Evolutionary conservation across 2,113 vertebrate genomes (phyloP), one percentile per base, ranked within the genome.

Genomic region (Hucho hucho): DNA sequence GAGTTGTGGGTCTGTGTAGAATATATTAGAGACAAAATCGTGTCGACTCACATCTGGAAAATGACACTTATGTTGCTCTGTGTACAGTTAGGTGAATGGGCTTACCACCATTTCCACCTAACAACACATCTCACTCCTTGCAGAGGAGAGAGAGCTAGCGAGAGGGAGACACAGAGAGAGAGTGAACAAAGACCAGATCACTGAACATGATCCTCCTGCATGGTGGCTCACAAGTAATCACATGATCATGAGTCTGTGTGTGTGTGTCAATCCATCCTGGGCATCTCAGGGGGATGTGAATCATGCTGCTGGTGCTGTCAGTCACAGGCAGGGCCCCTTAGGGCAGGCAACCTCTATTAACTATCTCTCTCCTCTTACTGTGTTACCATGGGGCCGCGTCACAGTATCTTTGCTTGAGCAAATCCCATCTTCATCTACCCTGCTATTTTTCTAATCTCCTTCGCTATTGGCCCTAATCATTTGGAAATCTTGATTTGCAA

Each of bases 401-500:
- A n/a, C 14, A 37, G 2, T 26, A 4, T 26, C 18, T 29, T 47
- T 61, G 16, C 56, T 65, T 25, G 64, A 65, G 24, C 25, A 65
- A 25, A 26, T 26, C 25, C 64, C 64, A 5, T 26, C 64, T 25
- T 65, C 64, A 65, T 65, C 64, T 9, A 65, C 6, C 64, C 64
- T 65, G 64, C 22, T 65, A 64, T 6, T 0, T 4, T 47, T 68
- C 46, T 64, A 65, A 77, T 80, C 28, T 29, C 58, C 69, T 67
- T 68, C 69, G 68, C 72, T 66, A 69, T 79, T 76, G 56, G 79
- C 58, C 69, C 68, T 64, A 75, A n/a, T 26, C 64, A 65, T 84
- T 73, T 76, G 65, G 49, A 79, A 85, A 84, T 79, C 72, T 82
- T 56, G 68, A 71, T 75, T 75, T 78, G 66, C 64, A 69, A 75